phyloP scores from a whole-genome alignment of 1,140 invertebrate species.

The Pararge aegeria region DNA sequence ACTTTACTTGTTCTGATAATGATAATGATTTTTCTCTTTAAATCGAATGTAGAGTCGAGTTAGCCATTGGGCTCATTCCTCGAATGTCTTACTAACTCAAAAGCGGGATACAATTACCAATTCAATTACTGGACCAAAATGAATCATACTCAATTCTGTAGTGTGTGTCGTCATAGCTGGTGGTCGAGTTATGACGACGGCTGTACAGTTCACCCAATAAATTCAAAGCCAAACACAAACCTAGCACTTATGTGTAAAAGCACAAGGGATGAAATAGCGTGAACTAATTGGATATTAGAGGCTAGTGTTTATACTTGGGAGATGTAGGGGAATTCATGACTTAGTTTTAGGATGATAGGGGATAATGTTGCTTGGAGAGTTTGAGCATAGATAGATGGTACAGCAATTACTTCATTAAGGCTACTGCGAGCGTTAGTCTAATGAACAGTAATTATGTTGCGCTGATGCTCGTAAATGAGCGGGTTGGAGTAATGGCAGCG shows the following conservation, averaged over 20 bases:
- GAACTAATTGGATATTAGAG: neutral
- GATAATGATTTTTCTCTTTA: too few species aligned
- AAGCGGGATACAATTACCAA: constrained; percentile 25
- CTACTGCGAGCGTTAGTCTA: constrained; percentile 50
- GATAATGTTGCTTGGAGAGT: neutral
- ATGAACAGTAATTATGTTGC: constrained; percentile 67
- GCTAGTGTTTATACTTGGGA: neutral
- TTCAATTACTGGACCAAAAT: constrained; percentile 35
- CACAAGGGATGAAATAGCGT: constrained; percentile 4
- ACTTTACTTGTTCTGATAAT: too few species aligned
- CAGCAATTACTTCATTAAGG: constrained; percentile 66
- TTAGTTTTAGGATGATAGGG: neutral
- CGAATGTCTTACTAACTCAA: constrained; percentile 12
- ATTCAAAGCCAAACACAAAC: constrained; percentile 1
- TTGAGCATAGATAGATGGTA: constrained; percentile 24
- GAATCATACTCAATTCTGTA: constrained; percentile 36
- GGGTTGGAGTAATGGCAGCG: constrained; percentile 24
- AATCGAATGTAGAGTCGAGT: neutral
- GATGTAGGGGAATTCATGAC: constrained; percentile 3
- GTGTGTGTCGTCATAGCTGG: constrained; percentile 27
- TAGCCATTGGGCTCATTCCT: neutral
- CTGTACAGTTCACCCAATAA: neutral
- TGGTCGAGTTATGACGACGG: constrained; percentile 27
- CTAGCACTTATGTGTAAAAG: neutral
- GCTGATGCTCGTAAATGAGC: constrained; percentile 43